Evolutionary conservation across 2,113 vertebrate species (phyloP), one percentile per base, ranked within the genome.

Genomic region (Turdus rufiventris): DNA sequence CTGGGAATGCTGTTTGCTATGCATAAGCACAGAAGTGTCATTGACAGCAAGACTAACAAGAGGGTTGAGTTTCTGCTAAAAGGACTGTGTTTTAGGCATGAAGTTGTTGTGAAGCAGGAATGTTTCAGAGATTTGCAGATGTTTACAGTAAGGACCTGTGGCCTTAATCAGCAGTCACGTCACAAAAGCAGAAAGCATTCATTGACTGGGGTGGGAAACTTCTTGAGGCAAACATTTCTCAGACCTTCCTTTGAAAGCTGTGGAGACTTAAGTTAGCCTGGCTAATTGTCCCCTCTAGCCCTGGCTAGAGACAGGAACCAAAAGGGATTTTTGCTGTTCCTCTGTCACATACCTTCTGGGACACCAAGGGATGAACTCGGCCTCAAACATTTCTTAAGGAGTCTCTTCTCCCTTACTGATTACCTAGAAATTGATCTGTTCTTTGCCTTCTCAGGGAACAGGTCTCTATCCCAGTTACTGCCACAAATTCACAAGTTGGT

Each of bases 231-330:
- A 56, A 13, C 73, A 36, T 53, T 88, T 54, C n/a, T 80, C 33
- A 42, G 86, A 50, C 10, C 21, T 76, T 73, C 40, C 21, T 92
- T 77, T 94, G 47, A 80, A 85, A 67, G 38, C 47, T 77, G 42
- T 66, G 34, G 31, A 66, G 51, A 25, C 54, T 36, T 36, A 21
- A 76, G 47, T 42, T 47, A 24, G 15, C 24, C 56, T 65, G 58
- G 56, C 29, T 74, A n/a, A 63, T 57, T 0, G 0, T 17, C 13
- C n/a, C 18, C 31, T 73, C 31, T 36, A 51, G 15, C 18, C 31
- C 40, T 45, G n/a, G 34, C 14, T 70, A 48, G 72, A 83, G 57
- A 60, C 0, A 25, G n/a, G 38, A 85, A 60, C 15, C 42, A 38
- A 47, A 68, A 54, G 18, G 33, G 8, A 21, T 50, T 71, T 78